Conservation (phyloP, 2,113 vertebrate species). For the Entelurus aequoreus region DNA sequence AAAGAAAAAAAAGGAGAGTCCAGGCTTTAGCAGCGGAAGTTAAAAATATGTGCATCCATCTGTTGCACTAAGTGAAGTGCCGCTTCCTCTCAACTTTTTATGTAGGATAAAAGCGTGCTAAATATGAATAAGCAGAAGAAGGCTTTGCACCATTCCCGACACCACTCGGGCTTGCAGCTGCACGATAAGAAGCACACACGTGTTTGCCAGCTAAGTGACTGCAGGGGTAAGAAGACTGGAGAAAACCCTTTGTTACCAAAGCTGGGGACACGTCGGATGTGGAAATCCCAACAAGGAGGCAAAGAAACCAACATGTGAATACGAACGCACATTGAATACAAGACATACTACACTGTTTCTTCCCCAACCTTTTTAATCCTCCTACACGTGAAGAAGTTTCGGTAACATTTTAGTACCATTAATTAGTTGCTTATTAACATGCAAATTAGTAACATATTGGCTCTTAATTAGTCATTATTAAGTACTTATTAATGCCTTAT, state of each 20-base stretch:
- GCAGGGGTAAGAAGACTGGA: conserved; percentile 18
- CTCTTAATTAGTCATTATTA: no score
- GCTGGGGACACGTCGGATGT: conserved; percentile 39
- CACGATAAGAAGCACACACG: conserved; percentile 19
- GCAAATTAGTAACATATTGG: no score
- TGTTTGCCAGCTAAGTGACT: conserved; percentile 29
- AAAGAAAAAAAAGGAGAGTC: conserved; percentile 25
- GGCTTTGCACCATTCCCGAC: not conserved
- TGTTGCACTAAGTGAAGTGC: not conserved
- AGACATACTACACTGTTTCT: not conserved
- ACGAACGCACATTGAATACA: conserved; percentile 4
- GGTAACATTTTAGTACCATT: no score
- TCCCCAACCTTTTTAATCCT: conserved; percentile 34
- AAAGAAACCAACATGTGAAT: conserved; percentile 38
- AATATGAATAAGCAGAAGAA: not conserved
- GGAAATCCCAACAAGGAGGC: conserved; percentile 41
- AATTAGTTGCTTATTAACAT: no score
- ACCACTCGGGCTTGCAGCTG: not conserved
- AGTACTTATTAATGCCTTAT: no score
- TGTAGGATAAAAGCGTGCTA: not conserved
- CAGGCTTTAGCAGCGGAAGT: conserved; percentile 20
- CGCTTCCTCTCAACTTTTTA: not conserved
- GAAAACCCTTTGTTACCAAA: conserved; percentile 48
- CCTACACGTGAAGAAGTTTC: conserved; percentile 1
- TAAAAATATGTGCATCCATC: conserved; percentile 27